Base-by-base conservation (phyloP, 1,140 invertebrate species). In the Caenorhabditis inopinata region DNA sequence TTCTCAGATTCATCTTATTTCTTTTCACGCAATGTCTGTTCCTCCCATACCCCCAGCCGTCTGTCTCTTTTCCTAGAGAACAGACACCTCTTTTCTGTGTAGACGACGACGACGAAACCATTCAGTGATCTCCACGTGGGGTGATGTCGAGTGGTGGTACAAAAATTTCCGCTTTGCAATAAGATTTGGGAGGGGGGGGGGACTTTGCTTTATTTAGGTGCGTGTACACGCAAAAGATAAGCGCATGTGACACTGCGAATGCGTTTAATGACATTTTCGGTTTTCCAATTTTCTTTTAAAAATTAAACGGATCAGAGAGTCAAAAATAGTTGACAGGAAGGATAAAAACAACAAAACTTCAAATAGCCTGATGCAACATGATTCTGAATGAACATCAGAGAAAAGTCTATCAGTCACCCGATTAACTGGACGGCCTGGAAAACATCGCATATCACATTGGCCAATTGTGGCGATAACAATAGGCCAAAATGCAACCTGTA, bases 301-400 rank as follows among this genome's bases (percentile, higher is more conserved):
- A 25, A 53, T 7, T 1, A 53, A 53, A 25, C 21, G 38, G 32
- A 42, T 42, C 5, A 14, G 38, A 21, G 32, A 58, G 2, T 23
- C 27, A 0, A 32, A 21, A 68, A 29, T 51, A 11, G 58, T 35
- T n/a, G 38, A 68, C 58, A 68, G 58, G 58, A 68, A 38, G 58
- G 25, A 6, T 11, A 29, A 21, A 32, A 7, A 2, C 27, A 21
- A 32, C 16, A 16, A 16, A 14, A 32, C 35, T 68, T 18, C 6
- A 38, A 68, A 68, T 68, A 68, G 38, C 35, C 58, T 68, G 58
- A 68, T 68, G 58, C 58, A 68, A 68, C 58, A 68, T 68, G 58
- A 68, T 68, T 68, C 58, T 38, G 32, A 68, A 68, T 18, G 58
- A 38, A 68, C 58, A 68, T 68, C 58, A 68, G 58, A 68, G 58